A percentile compares a stretch with the other conserved stretches of the same genome.
Evolutionary conservation across 2,888 invertebrate genomes (phyloP).

Genomic region (Tineola bisselliella): DNA sequence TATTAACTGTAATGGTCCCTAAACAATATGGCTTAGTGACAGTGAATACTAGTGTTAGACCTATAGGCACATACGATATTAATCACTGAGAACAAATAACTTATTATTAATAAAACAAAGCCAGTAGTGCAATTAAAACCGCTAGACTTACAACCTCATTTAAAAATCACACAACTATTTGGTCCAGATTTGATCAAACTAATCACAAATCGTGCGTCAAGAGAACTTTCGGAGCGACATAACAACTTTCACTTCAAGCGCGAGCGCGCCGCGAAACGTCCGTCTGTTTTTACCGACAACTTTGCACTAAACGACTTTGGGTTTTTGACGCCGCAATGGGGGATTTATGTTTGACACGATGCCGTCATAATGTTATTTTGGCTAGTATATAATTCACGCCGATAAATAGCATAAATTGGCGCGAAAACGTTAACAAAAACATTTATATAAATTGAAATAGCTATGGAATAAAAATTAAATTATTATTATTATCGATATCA

Average conservation of each 20-base stretch:
- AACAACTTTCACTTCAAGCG: slow-evolving; percentile 2
- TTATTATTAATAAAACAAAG: background rate
- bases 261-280: background rate
- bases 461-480: no score
- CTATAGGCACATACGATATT: no score
- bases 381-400: no score
- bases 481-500: no score
- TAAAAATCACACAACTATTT: background rate
- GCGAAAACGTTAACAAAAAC: no score
- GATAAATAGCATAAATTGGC: no score
- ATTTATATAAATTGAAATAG: no score
- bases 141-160: background rate
- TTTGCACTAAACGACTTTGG: background rate
- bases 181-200: background rate
- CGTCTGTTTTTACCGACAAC: background rate
- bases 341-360: background rate
- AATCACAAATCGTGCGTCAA: background rate
- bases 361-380: background rate
- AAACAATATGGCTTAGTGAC: no score
- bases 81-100: background rate
- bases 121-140: background rate
- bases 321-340: background rate
- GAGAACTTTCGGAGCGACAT: background rate
- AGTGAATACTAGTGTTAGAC: no score
- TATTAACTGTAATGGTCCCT: no score